Conservation (phyloP, 2,113 vertebrate species). For the Phycodurus eques region DNA sequence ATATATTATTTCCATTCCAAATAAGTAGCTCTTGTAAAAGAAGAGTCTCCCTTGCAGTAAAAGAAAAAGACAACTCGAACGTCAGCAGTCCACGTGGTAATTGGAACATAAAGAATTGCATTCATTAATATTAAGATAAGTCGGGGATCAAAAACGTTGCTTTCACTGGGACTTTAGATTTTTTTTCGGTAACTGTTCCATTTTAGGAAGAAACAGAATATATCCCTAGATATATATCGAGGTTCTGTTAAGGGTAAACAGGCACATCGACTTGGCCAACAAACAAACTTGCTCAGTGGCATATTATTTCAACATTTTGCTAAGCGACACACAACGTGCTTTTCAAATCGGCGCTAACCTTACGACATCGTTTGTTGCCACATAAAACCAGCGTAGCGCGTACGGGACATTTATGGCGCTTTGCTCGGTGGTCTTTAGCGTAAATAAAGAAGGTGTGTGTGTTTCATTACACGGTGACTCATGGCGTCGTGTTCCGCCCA, state of each 20-base stretch:
- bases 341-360: constrained; percentile 70
- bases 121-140: too few relatives aligned
- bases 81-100: too few relatives aligned
- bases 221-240: background rate
- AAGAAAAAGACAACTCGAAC: too few relatives aligned
- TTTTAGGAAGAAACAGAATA: too few relatives aligned
- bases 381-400: constrained; percentile 34
- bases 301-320: constrained; percentile 59
- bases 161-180: too few relatives aligned
- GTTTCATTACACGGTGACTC: background rate
- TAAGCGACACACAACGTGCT: constrained; percentile 64
- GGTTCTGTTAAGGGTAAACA: background rate
- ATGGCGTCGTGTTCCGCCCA: background rate
- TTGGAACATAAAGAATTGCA: too few relatives aligned
- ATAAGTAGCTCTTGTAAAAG: too few relatives aligned
- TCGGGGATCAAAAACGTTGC: too few relatives aligned
- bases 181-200: too few relatives aligned
- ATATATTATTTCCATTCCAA: too few relatives aligned
- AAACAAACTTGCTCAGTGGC: constrained; percentile 38
- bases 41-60: too few relatives aligned
- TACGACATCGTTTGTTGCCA: constrained; percentile 50
- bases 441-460: background rate
- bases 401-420: constrained; percentile 17
- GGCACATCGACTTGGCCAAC: background rate
- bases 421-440: constrained; percentile 1